Base-by-base conservation (phyloP, 2,797 vertebrate genomes). In the Antennarius maculatus region DNA sequence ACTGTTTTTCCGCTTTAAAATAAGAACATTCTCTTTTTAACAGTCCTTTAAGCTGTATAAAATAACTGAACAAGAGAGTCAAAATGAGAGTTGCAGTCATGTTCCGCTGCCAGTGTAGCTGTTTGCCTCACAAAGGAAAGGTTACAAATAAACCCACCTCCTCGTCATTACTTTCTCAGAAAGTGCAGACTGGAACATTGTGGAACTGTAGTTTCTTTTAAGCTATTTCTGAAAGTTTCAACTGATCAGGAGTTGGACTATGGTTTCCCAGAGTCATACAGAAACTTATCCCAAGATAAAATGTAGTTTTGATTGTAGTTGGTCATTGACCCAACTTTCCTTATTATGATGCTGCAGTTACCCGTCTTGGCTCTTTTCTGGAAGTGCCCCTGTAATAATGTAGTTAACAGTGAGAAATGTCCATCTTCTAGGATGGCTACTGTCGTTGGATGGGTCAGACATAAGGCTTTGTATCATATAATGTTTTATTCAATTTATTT, bases 11-110 rank as follows among this genome's bases (percentile, higher is more conserved):
- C 51, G 29, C n/a, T 50, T 34, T 28, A 65, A 66, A 59, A 31
- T 16, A 43, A 47, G 10, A 67, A 57, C 53, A 9, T 34, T 63
- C 34, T 63, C 47, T 62, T 59, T 65, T 52, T 66, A 57, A 45
- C 45, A 54, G 0, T 50, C 43, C 17, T 67, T 67, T 31, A 66
- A 59, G 58, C 45, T 55, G 54, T 17, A 37, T 53, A 45, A 69
- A 76, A 58, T 51, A 66, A 52, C 9, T 64, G 59, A 63, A 56
- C 23, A 47, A 48, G 6, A 51, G 69, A 59, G 17, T 59, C 46
- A 51, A 53, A 67, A 57, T 47, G 49, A 48, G 27, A 48, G 46
- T 66, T 8, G 31, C 31, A 34, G 17, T 66, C 65, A 51, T 47
- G 46, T 48, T 43, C 29, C 14, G 11, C 54, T 58, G 51, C 11